Conservation (phyloP, 92 coral and sea anemone genomes). For the Palythoa grandiflora region DNA sequence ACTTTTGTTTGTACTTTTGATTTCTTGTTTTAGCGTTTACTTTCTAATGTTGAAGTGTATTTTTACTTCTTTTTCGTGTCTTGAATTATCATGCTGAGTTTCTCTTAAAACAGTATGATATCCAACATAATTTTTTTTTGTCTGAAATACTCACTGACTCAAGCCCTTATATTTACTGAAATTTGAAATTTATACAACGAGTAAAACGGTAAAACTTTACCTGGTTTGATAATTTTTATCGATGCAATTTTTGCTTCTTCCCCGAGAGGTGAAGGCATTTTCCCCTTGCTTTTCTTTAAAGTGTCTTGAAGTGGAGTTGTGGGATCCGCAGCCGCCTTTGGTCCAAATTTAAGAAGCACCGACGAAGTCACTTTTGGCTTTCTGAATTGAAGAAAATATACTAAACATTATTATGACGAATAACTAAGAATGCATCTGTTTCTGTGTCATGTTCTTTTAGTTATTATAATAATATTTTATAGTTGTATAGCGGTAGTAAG, state of each 20-base stretch:
- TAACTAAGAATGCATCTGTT: not conserved
- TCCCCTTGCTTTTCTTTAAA: constrained; percentile 69
- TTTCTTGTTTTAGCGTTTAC: no score
- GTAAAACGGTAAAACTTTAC: constrained; percentile 29
- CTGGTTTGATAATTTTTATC: constrained; percentile 77
- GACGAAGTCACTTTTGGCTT: constrained; percentile 56
- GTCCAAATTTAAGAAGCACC: constrained; percentile 76
- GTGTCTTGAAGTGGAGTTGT: constrained; percentile 78
- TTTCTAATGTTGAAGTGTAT: no score
- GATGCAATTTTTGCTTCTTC: constrained; percentile 72
- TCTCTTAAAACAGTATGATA: no score
- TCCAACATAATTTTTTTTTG: no score
- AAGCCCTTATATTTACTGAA: no score
- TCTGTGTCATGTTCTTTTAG: no score
- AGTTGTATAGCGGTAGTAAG: no score
- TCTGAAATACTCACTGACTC: no score
- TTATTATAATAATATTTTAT: no score
- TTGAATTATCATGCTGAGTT: no score
- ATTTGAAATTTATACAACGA: not conserved
- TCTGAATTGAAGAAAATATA: constrained; percentile 26
- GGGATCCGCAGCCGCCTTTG: constrained; percentile 83
- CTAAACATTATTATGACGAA: not conserved
- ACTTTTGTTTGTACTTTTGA: no score
- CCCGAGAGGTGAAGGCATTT: constrained; percentile 77
- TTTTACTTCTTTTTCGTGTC: no score